These are phyloP conservation scores for Margarornis squamiger DNA, from an alignment of 2,797 vertebrate species.

Conservation along the genomic window DNA sequence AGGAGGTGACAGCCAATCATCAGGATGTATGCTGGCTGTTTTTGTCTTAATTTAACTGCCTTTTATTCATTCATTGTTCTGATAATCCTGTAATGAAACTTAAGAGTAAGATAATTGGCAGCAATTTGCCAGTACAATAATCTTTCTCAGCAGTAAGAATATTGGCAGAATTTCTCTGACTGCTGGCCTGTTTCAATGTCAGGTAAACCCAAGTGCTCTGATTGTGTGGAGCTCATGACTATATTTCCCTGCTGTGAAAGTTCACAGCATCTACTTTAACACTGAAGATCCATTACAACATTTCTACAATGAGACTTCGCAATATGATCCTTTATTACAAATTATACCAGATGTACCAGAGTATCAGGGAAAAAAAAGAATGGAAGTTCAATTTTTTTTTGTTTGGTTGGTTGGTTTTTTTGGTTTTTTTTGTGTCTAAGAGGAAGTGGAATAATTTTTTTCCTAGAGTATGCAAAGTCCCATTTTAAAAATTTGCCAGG, in stretches of 20 bases:
- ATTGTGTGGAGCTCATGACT: not conserved
- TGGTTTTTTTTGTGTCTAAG: too few species aligned
- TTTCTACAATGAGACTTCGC: not conserved
- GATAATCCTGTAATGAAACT: not conserved
- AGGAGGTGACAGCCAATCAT: not conserved
- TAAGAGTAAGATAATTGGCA: not conserved
- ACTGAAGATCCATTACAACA: not conserved
- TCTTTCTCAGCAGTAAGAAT: not conserved
- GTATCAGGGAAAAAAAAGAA: not conserved
- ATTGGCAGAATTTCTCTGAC: not conserved
- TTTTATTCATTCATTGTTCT: constrained; percentile 1
- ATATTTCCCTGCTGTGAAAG: not conserved
- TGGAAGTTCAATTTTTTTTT: not conserved
- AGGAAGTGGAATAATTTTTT: not conserved
- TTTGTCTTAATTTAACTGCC: not conserved
- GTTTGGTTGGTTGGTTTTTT: too few species aligned
- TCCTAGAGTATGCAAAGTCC: not conserved
- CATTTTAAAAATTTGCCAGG: not conserved
- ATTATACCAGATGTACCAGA: not conserved
- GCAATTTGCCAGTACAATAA: not conserved
- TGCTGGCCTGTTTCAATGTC: not conserved
- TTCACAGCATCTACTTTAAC: not conserved
- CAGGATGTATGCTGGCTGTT: not conserved
- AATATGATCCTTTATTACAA: not conserved
- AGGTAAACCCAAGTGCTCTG: not conserved